Percentiles rank a stretch among this genome's conserved stretches.
Evolutionary conservation across 2,797 vertebrate species (phyloP).

Genomic region (Galago senegalensis): DNA sequence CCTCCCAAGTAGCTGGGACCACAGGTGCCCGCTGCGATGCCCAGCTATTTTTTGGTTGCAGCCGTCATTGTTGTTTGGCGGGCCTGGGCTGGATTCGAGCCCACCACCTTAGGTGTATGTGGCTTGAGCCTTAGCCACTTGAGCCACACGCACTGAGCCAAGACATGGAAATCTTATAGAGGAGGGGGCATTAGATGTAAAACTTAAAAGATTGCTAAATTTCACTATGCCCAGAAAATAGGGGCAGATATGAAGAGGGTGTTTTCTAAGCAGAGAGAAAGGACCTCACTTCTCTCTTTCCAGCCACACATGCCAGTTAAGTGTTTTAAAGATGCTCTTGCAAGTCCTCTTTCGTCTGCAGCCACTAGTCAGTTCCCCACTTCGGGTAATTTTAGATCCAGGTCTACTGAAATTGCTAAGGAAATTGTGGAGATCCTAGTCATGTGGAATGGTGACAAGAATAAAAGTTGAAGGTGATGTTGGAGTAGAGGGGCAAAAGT

Average conservation of each 20-base stretch:
- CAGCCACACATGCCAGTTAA: not conserved
- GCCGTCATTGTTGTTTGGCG: too few relatives aligned
- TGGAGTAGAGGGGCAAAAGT: not conserved
- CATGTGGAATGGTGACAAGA: not conserved
- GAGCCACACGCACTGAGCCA: too few relatives aligned
- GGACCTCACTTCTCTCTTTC: not conserved
- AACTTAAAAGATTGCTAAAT: slow-evolving; percentile 38
- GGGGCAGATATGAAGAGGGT: not conserved
- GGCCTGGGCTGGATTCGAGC: too few relatives aligned
- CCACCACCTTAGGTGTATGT: too few relatives aligned
- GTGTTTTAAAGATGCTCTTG: slow-evolving; percentile 32
- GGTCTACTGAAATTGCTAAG: not conserved
- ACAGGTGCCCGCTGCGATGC: too few relatives aligned
- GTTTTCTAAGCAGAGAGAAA: not conserved
- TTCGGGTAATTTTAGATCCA: not conserved
- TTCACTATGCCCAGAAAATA: not conserved
- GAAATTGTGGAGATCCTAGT: not conserved
- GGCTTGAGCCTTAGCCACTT: too few relatives aligned
- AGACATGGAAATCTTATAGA: slow-evolving; percentile 13
- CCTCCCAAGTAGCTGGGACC: too few relatives aligned
- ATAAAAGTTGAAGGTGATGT: not conserved
- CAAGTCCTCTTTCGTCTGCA: not conserved
- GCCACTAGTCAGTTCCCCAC: not conserved
- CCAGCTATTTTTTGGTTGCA: too few relatives aligned
- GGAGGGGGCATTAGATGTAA: not conserved